phyloP scores from a whole-genome alignment of 2,888 invertebrate genomes.

The Tenthredo livida region DNA sequence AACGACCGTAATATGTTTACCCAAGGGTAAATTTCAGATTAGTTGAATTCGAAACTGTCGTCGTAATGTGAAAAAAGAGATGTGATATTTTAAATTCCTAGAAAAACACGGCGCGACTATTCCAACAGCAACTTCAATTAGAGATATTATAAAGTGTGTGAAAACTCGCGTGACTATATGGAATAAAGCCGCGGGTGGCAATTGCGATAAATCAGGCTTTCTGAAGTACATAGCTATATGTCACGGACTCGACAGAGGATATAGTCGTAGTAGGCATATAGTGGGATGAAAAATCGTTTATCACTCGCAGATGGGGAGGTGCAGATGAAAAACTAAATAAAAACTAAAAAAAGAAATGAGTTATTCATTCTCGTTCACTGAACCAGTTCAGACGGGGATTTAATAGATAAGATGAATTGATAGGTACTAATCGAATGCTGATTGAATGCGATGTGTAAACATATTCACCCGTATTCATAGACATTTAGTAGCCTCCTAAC shows the following conservation, averaged over 20 bases:
- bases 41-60: neutral
- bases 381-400: neutral
- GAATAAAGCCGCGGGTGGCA: neutral
- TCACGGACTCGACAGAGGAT: neutral
- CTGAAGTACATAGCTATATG: neutral
- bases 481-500: no score
- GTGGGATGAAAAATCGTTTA: conserved; percentile 6
- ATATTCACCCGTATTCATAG: no score
- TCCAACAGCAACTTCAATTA: neutral
- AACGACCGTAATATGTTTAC: neutral
- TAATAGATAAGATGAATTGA: neutral
- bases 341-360: neutral
- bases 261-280: neutral
- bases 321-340: neutral
- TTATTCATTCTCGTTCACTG: neutral
- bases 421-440: neutral
- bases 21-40: neutral
- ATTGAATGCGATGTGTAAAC: neutral
- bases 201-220: conserved; percentile 15
- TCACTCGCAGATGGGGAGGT: neutral
- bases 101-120: neutral
- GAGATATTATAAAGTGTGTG: neutral
- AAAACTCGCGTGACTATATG: neutral
- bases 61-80: neutral
- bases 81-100: neutral